Percentiles rank a stretch among this genome's conserved stretches.
Conservation (phyloP, 2,113 vertebrate species). For the Nymphicus hollandicus region DNA sequence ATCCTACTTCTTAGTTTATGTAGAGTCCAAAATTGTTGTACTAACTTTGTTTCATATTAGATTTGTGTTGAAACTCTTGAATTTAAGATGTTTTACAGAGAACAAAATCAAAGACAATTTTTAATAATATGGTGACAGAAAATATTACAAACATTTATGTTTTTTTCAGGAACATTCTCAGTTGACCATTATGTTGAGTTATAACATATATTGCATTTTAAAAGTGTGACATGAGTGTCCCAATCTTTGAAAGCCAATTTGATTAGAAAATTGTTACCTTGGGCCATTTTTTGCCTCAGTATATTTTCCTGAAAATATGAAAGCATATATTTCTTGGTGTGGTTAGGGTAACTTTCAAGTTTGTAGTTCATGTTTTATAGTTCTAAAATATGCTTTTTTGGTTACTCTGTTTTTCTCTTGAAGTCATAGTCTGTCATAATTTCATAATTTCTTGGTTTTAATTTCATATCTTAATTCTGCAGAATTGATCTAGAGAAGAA, state of each 20-base stretch:
- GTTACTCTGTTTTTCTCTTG: background rate
- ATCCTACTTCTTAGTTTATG: background rate
- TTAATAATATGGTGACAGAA: background rate
- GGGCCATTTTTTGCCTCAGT: background rate
- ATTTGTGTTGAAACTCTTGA: background rate
- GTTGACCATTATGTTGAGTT: background rate
- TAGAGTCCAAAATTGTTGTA: background rate
- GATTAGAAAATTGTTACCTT: background rate
- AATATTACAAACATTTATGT: background rate
- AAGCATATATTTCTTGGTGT: background rate
- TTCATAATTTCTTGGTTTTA: background rate
- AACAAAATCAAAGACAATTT: background rate
- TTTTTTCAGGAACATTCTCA: background rate
- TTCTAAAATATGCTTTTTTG: background rate
- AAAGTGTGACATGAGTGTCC: background rate
- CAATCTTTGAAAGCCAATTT: background rate
- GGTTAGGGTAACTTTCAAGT: background rate
- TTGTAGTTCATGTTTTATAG: background rate
- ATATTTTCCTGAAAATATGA: background rate
- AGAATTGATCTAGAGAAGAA: background rate
- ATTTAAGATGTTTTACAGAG: background rate
- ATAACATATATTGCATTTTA: background rate
- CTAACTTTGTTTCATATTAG: background rate
- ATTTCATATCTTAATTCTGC: background rate
- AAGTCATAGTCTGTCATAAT: background rate